These are phyloP conservation scores for Aphaenogaster floridana DNA, from an alignment of 1,140 invertebrate genomes.

Conservation along the genomic window DNA sequence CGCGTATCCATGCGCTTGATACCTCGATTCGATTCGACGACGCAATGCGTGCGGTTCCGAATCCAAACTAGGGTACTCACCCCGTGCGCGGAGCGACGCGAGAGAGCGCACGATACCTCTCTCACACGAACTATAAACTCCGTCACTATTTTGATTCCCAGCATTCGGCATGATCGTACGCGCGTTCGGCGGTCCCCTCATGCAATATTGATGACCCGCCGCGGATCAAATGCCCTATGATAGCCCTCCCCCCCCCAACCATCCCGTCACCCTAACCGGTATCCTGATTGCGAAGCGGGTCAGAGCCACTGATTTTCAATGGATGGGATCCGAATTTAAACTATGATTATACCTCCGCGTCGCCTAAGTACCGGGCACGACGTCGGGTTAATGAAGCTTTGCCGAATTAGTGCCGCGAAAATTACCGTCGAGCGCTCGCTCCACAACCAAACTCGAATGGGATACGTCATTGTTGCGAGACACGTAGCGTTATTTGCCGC, in stretches of 20 bases:
- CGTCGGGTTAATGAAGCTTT: slow-evolving; percentile 85
- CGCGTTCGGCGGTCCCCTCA: slow-evolving; percentile 82
- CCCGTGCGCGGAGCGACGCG: neutral
- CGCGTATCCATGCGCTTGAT: slow-evolving; percentile 1
- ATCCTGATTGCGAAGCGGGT: slow-evolving; percentile 85
- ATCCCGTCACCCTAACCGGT: slow-evolving; percentile 77
- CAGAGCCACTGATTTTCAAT: slow-evolving; percentile 87
- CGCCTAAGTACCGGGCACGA: slow-evolving; percentile 86
- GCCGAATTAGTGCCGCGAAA: slow-evolving; percentile 86
- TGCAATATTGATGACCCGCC: slow-evolving; percentile 87
- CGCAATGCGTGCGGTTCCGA: slow-evolving; percentile 7
- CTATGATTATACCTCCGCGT: slow-evolving; percentile 86
- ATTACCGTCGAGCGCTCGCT: slow-evolving; percentile 76
- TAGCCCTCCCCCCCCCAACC: slow-evolving; percentile 80
- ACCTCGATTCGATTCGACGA: slow-evolving; percentile 17
- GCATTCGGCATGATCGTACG: slow-evolving; percentile 83
- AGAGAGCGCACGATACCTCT: slow-evolving; percentile 33
- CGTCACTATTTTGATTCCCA: slow-evolving; percentile 83
- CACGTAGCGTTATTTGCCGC: slow-evolving; percentile 34
- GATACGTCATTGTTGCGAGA: slow-evolving; percentile 52
- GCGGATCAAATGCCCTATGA: slow-evolving; percentile 85
- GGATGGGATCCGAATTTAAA: slow-evolving; percentile 87
- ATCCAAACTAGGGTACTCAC: slow-evolving; percentile 27
- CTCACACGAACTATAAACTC: slow-evolving; percentile 76
- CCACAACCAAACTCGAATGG: slow-evolving; percentile 29